These are phyloP conservation scores for Chydorus sphaericus DNA, from an alignment of 2,888 invertebrate species.

Conservation along the genomic window DNA sequence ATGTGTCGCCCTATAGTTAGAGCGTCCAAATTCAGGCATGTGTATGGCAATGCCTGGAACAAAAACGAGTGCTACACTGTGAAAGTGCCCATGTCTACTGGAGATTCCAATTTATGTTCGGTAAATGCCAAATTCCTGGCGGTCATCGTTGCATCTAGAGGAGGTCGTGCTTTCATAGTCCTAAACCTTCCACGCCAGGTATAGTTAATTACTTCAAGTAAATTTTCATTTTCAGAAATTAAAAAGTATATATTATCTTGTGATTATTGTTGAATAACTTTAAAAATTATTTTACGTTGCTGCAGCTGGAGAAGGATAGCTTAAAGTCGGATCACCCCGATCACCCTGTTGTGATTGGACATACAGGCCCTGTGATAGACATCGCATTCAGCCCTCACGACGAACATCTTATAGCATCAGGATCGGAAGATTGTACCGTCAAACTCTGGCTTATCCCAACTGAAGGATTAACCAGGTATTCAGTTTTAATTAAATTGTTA, in stretches of 20 bases:
- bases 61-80: constrained; percentile 94
- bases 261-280: background rate
- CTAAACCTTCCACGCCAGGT: too few species aligned
- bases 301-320: constrained; percentile 77
- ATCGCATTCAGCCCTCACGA: constrained; percentile 98
- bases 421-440: constrained; percentile 92
- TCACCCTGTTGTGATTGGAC: constrained; percentile 86
- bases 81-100: constrained; percentile 89
- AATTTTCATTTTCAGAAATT: too few species aligned
- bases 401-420: constrained; percentile 93
- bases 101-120: constrained; percentile 96
- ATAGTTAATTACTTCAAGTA: too few species aligned
- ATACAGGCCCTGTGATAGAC: constrained; percentile 90
- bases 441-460: too few species aligned
- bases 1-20: constrained; percentile 93
- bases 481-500: too few species aligned
- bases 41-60: constrained; percentile 77
- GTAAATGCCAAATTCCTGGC: constrained; percentile 97
- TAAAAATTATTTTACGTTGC: background rate
- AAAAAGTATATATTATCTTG: too few species aligned
- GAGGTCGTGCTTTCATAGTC: constrained; percentile 90
- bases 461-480: constrained; percentile 57
- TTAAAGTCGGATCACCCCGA: too few species aligned
- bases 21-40: constrained; percentile 95
- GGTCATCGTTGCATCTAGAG: constrained; percentile 91